phyloP scores from a whole-genome alignment of 2,888 invertebrate genomes.

The Isotomurus palustris region DNA sequence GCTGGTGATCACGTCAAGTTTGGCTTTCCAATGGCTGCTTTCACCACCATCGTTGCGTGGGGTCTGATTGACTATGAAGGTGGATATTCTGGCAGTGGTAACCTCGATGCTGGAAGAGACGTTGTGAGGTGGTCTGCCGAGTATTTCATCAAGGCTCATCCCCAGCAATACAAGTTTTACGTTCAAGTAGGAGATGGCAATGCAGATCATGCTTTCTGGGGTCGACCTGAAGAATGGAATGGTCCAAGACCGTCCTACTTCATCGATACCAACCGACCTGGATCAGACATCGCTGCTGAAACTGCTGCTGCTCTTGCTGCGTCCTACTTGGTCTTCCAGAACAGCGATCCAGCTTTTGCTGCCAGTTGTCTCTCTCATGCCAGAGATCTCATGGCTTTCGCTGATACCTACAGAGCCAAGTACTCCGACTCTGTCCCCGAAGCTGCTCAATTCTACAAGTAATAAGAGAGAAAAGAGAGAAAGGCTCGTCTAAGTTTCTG shows the following conservation, averaged over 20 bases:
- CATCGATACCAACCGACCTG: conserved; percentile 21
- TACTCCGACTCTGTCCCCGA: conserved; percentile 41
- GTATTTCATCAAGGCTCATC: conserved; percentile 55
- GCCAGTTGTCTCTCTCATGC: conserved; percentile 33
- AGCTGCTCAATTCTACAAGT: conserved; percentile 39
- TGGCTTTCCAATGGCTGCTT: conserved; percentile 57
- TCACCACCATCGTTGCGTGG: conserved; percentile 57
- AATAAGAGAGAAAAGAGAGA: conserved; percentile 3
- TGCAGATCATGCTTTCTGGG: conserved; percentile 60
- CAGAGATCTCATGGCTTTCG: conserved; percentile 40
- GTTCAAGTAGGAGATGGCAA: conserved; percentile 59
- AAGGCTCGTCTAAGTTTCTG: too few species aligned
- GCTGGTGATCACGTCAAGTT: conserved; percentile 58
- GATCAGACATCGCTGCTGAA: conserved; percentile 50
- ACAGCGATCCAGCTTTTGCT: conserved; percentile 38
- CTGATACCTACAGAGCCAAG: conserved; percentile 31
- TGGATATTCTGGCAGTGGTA: conserved; percentile 53
- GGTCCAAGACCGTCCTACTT: conserved; percentile 5
- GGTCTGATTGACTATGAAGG: conserved; percentile 54
- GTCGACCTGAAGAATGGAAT: conserved; percentile 41
- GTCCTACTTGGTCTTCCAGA: conserved; percentile 47
- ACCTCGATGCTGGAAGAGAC: conserved; percentile 52
- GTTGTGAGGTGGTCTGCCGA: conserved; percentile 59
- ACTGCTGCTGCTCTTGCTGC: conserved; percentile 51
- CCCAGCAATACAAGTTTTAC: conserved; percentile 53